A percentile compares a stretch with the other conserved stretches of the same genome.
Evolutionary conservation across 2,888 invertebrate genomes (phyloP).

Genomic region (Sialis lutaria): DNA sequence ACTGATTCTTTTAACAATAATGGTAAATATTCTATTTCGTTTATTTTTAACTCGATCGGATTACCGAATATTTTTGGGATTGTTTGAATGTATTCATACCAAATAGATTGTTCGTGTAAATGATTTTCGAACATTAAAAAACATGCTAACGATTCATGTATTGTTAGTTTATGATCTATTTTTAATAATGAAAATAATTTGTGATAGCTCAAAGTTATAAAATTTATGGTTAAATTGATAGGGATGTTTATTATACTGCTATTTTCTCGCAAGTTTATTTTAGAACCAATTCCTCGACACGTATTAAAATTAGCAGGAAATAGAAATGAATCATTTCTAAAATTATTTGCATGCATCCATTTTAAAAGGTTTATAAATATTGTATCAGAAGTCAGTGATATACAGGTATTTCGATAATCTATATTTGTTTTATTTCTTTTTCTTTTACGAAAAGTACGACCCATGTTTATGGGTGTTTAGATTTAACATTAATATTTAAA

Average conservation of each 20-base stretch:
- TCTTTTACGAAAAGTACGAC: constrained; percentile 30
- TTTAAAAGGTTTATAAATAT: constrained; percentile 30
- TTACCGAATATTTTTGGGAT: constrained; percentile 40
- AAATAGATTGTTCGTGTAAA: constrained; percentile 32
- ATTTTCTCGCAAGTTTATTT: constrained; percentile 31
- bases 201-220: constrained; percentile 27
- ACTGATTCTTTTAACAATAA: constrained; percentile 33
- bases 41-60: constrained; percentile 45
- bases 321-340: constrained; percentile 37
- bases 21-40: constrained; percentile 37
- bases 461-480: constrained; percentile 23
- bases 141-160: constrained; percentile 55
- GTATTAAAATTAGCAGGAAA: constrained; percentile 43
- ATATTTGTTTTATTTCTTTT: constrained; percentile 18
- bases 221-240: constrained; percentile 36
- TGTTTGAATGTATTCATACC: constrained; percentile 47
- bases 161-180: constrained; percentile 25
- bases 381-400: constrained; percentile 20
- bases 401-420: constrained; percentile 12
- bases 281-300: constrained; percentile 58
- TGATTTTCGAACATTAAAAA: constrained; percentile 55
- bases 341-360: constrained; percentile 34
- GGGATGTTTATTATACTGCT: constrained; percentile 44
- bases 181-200: constrained; percentile 12
- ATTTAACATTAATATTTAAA: not conserved